Conservation (phyloP, 2,113 vertebrate genomes). For the Chamaea fasciata region DNA sequence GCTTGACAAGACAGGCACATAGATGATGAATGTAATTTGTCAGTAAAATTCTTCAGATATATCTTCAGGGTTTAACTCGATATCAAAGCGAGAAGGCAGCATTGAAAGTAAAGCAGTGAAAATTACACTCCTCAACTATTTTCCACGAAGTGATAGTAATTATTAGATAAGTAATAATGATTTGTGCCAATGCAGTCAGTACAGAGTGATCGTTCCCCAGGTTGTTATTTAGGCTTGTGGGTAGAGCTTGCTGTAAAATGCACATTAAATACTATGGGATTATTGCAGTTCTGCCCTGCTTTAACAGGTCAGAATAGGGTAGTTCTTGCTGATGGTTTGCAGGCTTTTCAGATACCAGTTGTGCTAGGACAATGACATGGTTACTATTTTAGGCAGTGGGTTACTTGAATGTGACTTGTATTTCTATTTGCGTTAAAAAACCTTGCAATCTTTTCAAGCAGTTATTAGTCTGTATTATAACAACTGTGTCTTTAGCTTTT, state of each 20-base stretch:
- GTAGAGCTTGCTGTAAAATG: slow-evolving; percentile 47
- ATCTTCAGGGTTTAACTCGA: background rate
- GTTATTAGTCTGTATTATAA: slow-evolving; percentile 53
- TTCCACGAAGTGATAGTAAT: slow-evolving; percentile 36
- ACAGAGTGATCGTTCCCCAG: slow-evolving; percentile 40
- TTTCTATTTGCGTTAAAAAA: slow-evolving; percentile 54
- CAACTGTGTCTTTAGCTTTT: slow-evolving; percentile 7
- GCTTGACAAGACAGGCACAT: slow-evolving; percentile 26
- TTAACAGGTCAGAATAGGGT: slow-evolving; percentile 58
- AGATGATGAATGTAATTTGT: slow-evolving; percentile 38
- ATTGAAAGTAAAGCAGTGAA: slow-evolving; percentile 12
- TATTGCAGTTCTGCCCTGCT: slow-evolving; percentile 62
- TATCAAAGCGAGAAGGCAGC: background rate
- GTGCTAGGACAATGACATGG: slow-evolving; percentile 39
- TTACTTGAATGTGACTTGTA: slow-evolving; percentile 60
- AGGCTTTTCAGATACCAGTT: slow-evolving; percentile 54
- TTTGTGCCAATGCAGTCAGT: slow-evolving; percentile 39
- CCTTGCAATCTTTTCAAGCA: slow-evolving; percentile 23
- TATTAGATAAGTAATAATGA: slow-evolving; percentile 61
- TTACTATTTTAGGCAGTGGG: slow-evolving; percentile 47
- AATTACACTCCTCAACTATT: slow-evolving; percentile 27
- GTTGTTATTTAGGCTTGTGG: slow-evolving; percentile 48
- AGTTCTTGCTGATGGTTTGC: slow-evolving; percentile 58
- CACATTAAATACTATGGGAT: slow-evolving; percentile 32
- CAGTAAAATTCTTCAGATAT: slow-evolving; percentile 28